phyloP scores from a whole-genome alignment of 2,888 invertebrate genomes.

The Ochlodes sylvanus region DNA sequence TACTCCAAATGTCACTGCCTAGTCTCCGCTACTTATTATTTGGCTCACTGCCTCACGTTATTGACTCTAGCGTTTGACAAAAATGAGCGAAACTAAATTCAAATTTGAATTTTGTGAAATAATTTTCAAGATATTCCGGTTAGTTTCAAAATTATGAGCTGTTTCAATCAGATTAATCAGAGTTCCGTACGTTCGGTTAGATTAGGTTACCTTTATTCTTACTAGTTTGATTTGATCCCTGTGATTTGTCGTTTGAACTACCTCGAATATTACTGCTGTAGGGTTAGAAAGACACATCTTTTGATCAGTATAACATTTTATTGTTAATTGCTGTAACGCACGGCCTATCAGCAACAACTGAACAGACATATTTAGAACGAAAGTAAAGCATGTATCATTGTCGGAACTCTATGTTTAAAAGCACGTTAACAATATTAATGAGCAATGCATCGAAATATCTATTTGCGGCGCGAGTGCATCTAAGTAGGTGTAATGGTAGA shows the following conservation, averaged over 20 bases:
- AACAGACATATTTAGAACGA: constrained; percentile 39
- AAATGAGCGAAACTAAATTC: constrained; percentile 52
- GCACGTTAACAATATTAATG: constrained; percentile 40
- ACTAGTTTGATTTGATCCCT: not conserved
- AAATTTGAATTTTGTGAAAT: constrained; percentile 45
- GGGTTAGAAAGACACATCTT: constrained; percentile 32
- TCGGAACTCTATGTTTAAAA: constrained; percentile 39
- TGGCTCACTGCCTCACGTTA: constrained; percentile 73
- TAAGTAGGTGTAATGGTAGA: constrained; percentile 45
- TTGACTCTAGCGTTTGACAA: constrained; percentile 57
- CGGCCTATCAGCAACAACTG: constrained; percentile 33
- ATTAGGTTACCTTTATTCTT: not conserved
- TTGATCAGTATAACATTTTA: constrained; percentile 38
- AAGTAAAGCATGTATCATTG: constrained; percentile 39
- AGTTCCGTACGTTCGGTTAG: not conserved
- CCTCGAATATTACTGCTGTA: constrained; percentile 27
- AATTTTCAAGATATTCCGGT: not conserved
- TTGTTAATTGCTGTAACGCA: constrained; percentile 37
- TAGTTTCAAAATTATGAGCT: not conserved
- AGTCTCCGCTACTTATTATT: constrained; percentile 68
- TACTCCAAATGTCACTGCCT: constrained; percentile 69
- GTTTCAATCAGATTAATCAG: not conserved
- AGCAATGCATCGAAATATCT: constrained; percentile 42
- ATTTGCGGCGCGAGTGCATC: constrained; percentile 34
- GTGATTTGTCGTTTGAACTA: constrained; percentile 23